phyloP scores from a whole-genome alignment of 2,113 vertebrate genomes.

The human region DNA sequence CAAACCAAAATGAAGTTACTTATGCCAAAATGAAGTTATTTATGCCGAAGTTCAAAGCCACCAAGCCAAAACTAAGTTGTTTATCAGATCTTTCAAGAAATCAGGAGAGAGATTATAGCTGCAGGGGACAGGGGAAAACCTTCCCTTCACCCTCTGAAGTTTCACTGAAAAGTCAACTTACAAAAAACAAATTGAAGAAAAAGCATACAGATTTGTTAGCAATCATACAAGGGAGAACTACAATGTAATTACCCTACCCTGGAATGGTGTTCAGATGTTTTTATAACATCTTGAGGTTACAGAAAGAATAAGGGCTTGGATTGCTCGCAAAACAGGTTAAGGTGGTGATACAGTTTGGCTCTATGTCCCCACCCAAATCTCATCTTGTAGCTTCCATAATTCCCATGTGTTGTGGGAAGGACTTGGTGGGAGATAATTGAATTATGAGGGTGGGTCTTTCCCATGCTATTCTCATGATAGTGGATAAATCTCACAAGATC shows the following conservation, averaged over 20 bases:
- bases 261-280: neutral
- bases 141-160: neutral
- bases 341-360: neutral
- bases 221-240: too few species aligned
- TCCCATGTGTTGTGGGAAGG: too few species aligned
- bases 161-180: neutral
- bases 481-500: too few species aligned
- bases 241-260: too few species aligned
- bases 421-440: too few species aligned
- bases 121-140: neutral
- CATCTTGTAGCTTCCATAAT: too few species aligned
- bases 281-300: neutral
- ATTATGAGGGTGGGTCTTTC: too few species aligned
- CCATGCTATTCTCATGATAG: too few species aligned
- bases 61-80: neutral
- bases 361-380: too few species aligned
- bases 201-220: neutral
- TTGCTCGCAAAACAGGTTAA: neutral
- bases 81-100: neutral
- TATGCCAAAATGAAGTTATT: neutral
- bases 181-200: neutral
- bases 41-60: neutral
- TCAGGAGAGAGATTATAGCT: neutral
- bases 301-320: neutral
- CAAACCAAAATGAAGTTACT: neutral